Evolutionary conservation across 2,113 vertebrate genomes (phyloP).

Genomic region (Carollia perspicillata): DNA sequence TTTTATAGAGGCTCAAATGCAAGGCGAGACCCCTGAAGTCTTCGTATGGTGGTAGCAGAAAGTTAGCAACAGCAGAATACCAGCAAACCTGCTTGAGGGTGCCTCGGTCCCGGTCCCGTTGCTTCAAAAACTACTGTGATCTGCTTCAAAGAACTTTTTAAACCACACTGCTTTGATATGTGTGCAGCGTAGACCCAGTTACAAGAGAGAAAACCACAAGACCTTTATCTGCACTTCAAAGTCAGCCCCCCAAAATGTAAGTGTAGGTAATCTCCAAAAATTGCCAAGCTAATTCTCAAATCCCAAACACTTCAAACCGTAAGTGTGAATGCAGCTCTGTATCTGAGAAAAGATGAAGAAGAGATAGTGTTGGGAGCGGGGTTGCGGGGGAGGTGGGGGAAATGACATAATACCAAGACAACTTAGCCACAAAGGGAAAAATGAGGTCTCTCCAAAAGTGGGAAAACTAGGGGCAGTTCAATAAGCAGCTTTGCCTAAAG

Average conservation of each 20-base stretch:
- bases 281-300: slow-evolving; percentile 56
- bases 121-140: slow-evolving; percentile 53
- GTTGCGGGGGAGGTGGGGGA: neutral
- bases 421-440: neutral
- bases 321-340: neutral
- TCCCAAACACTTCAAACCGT: slow-evolving; percentile 11
- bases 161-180: slow-evolving; percentile 54
- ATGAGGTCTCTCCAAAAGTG: neutral
- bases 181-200: neutral
- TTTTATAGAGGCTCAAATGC: neutral
- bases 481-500: neutral
- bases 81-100: neutral
- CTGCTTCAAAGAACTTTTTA: slow-evolving; percentile 54
- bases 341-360: neutral
- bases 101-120: neutral
- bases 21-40: neutral
- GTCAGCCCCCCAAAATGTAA: slow-evolving; percentile 25
- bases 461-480: neutral
- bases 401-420: neutral
- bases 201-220: slow-evolving; percentile 64
- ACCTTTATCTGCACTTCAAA: slow-evolving; percentile 67
- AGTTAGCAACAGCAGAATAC: neutral
- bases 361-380: neutral
- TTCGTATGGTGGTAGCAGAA: neutral
- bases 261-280: slow-evolving; percentile 59